phyloP scores from a whole-genome alignment of 1,140 invertebrate genomes.

The Antheraea pernyi region DNA sequence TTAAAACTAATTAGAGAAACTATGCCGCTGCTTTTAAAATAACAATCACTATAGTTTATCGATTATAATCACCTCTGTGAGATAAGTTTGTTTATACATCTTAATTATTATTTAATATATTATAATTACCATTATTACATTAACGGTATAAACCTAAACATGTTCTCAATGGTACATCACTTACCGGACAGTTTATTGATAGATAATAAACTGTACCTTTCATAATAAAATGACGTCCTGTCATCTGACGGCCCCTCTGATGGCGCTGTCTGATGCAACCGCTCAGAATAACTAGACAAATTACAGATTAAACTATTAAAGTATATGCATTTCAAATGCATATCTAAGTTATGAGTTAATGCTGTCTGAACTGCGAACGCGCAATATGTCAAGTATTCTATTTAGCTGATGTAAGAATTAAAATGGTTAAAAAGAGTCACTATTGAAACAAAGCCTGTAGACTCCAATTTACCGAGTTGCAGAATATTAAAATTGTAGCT shows the following conservation, averaged over 20 bases:
- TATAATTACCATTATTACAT: constrained; percentile 17
- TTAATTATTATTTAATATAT: constrained; percentile 7
- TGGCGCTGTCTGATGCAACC: constrained; percentile 37
- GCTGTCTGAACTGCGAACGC: background rate
- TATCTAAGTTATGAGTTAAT: background rate
- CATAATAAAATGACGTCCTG: constrained; percentile 35
- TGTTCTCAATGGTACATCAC: constrained; percentile 43
- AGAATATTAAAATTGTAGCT: too few relatives aligned
- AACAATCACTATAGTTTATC: too few relatives aligned
- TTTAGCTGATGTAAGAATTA: too few relatives aligned
- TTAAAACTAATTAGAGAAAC: too few relatives aligned
- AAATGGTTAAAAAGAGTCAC: too few relatives aligned
- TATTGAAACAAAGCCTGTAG: too few relatives aligned
- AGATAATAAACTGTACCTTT: constrained; percentile 36
- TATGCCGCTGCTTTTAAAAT: too few relatives aligned
- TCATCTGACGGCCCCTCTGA: constrained; percentile 25
- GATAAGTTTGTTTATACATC: constrained; percentile 6
- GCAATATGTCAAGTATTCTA: too few relatives aligned
- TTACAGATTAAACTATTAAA: background rate
- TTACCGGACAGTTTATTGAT: constrained; percentile 38
- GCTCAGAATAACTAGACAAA: constrained; percentile 6
- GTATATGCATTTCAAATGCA: background rate
- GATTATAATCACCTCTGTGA: too few relatives aligned
- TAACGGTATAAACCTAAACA: constrained; percentile 12
- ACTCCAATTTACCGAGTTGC: too few relatives aligned